phyloP scores from a whole-genome alignment of 2,113 vertebrate species.

The Salvator merianae region DNA sequence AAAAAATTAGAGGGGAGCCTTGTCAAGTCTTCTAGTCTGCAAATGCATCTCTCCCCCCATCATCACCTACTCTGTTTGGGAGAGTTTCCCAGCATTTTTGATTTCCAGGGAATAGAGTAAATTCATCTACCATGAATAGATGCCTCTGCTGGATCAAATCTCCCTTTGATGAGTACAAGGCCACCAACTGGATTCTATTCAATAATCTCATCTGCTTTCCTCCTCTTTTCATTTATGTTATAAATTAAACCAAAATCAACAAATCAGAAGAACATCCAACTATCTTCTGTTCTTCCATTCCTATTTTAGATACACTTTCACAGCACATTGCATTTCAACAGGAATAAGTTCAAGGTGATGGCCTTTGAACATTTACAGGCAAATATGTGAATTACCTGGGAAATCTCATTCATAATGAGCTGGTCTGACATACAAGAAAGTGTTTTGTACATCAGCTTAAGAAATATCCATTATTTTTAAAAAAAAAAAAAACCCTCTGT shows the following conservation, averaged over 20 bases:
- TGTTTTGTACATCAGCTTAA: background rate
- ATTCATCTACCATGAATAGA: background rate
- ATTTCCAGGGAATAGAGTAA: too few species aligned
- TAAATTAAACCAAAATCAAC: background rate
- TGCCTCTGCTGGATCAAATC: background rate
- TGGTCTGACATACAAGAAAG: slow-evolving; percentile 31
- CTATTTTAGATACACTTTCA: background rate
- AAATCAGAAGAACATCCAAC: background rate
- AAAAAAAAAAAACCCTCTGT: background rate
- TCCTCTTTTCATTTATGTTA: background rate
- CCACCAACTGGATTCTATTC: background rate
- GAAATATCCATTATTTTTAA: slow-evolving; percentile 6
- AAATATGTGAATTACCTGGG: slow-evolving; percentile 27
- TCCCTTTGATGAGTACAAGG: background rate
- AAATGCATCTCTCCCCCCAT: too few species aligned
- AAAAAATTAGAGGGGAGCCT: too few species aligned
- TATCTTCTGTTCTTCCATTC: slow-evolving; percentile 15
- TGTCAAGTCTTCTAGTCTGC: too few species aligned
- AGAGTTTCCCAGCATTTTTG: too few species aligned
- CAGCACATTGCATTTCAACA: background rate
- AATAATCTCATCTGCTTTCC: background rate
- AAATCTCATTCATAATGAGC: slow-evolving; percentile 23
- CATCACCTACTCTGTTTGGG: too few species aligned
- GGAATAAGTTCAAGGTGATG: background rate
- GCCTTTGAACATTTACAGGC: slow-evolving; percentile 27